Evolutionary conservation across 2,113 vertebrate species (phyloP).

Genomic region (Pteruthius melanotis): DNA sequence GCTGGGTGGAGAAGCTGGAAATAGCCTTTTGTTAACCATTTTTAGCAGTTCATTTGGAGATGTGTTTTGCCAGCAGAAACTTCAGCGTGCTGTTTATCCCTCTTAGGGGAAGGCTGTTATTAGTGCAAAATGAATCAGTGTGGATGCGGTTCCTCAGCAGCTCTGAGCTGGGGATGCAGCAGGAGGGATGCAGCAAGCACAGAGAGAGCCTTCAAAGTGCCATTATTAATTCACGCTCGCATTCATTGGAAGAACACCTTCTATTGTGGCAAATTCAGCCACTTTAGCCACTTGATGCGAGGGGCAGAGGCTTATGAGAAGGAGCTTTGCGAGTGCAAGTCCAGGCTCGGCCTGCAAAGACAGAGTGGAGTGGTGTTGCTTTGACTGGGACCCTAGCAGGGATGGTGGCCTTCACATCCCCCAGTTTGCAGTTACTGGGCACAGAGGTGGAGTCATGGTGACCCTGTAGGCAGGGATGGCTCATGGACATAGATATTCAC

Average conservation of each 20-base stretch:
- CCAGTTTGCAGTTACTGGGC: neutral
- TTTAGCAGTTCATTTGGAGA: slow-evolving; percentile 5
- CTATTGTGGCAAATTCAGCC: neutral
- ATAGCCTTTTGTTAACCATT: neutral
- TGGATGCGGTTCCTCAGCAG: neutral
- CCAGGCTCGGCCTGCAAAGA: neutral
- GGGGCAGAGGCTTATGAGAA: neutral
- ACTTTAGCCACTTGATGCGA: neutral
- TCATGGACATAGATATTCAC: neutral
- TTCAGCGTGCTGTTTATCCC: neutral
- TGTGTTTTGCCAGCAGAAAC: slow-evolving; percentile 17
- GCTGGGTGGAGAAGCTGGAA: slow-evolving; percentile 4
- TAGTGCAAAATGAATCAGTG: neutral
- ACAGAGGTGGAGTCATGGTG: neutral
- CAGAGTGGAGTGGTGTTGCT: neutral
- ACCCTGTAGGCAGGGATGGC: neutral
- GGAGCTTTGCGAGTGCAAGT: neutral
- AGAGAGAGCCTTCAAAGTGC: neutral
- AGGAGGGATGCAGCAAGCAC: neutral
- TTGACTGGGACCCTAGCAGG: neutral
- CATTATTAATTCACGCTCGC: neutral
- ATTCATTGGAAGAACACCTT: neutral
- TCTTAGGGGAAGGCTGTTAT: neutral
- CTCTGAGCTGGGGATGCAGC: neutral
- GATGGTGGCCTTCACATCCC: neutral